phyloP scores from a whole-genome alignment of 92 coral and sea anemone species.

The Actinostola sp. region DNA sequence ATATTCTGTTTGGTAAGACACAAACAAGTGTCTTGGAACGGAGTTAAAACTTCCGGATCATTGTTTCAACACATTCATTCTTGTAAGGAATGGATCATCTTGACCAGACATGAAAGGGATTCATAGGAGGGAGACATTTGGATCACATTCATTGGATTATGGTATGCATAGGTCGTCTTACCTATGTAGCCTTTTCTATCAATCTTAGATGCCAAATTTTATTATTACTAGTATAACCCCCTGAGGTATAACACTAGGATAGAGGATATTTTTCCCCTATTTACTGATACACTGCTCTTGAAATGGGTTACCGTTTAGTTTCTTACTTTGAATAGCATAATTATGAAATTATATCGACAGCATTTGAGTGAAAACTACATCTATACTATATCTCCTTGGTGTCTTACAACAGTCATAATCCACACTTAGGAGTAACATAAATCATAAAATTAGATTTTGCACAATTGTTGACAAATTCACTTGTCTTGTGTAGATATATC shows the following conservation, averaged over 20 bases:
- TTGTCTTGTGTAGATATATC: constrained; percentile 55
- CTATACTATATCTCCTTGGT: too few species aligned
- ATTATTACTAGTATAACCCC: not conserved
- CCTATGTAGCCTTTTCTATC: constrained; percentile 28
- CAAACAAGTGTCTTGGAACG: constrained; percentile 27
- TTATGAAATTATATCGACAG: too few species aligned
- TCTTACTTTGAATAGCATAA: too few species aligned
- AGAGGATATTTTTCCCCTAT: too few species aligned
- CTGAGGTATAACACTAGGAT: too few species aligned
- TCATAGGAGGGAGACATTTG: constrained; percentile 32
- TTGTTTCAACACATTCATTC: constrained; percentile 14
- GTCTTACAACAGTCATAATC: too few species aligned
- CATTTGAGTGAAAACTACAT: too few species aligned
- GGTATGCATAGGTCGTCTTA: constrained; percentile 55
- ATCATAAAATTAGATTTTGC: not conserved
- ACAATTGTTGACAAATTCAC: constrained; percentile 35
- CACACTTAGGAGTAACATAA: too few species aligned
- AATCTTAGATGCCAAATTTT: not conserved
- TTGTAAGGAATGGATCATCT: constrained; percentile 23
- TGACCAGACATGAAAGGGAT: constrained; percentile 23
- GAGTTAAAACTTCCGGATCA: constrained; percentile 28
- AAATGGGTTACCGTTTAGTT: too few species aligned
- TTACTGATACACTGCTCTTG: too few species aligned
- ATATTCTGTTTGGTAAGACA: constrained; percentile 20
- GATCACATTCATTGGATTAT: constrained; percentile 36